phyloP scores from a whole-genome alignment of 2,113 vertebrate species.

The Ophthalmolycus amberensis region DNA sequence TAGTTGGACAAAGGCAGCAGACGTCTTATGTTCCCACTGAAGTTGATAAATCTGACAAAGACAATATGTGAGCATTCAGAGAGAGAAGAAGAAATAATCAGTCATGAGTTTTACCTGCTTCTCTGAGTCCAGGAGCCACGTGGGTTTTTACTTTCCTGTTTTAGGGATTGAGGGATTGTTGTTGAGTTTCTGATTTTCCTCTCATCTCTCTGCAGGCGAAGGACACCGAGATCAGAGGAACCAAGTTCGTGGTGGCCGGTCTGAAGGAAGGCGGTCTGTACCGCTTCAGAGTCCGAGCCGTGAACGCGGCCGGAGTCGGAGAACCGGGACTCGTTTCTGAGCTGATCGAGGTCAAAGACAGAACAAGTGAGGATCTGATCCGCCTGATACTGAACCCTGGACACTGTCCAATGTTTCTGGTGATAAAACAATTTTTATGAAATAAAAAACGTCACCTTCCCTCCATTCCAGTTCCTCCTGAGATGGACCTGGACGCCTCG shows the following conservation, averaged over 20 bases:
- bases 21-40: no score
- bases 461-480: conserved; percentile 87
- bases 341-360: conserved; percentile 94
- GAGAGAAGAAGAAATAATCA: no score
- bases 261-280: conserved; percentile 95
- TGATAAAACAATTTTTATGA: background rate
- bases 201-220: conserved; percentile 86
- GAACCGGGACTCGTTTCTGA: conserved; percentile 94
- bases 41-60: no score
- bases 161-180: background rate
- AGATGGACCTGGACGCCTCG: conserved; percentile 94
- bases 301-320: conserved; percentile 93
- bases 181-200: background rate
- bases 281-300: conserved; percentile 94
- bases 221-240: conserved; percentile 97
- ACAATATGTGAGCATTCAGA: no score
- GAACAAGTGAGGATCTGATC: conserved; percentile 88
- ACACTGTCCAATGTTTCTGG: background rate
- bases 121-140: background rate
- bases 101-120: no score
- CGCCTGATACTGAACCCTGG: background rate
- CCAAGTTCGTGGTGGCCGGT: conserved; percentile 91
- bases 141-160: background rate
- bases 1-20: no score
- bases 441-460: background rate